A percentile compares a stretch with the other conserved stretches of the same genome.
Conservation (phyloP, 2,888 invertebrate species). For the Agrotis clavis region DNA sequence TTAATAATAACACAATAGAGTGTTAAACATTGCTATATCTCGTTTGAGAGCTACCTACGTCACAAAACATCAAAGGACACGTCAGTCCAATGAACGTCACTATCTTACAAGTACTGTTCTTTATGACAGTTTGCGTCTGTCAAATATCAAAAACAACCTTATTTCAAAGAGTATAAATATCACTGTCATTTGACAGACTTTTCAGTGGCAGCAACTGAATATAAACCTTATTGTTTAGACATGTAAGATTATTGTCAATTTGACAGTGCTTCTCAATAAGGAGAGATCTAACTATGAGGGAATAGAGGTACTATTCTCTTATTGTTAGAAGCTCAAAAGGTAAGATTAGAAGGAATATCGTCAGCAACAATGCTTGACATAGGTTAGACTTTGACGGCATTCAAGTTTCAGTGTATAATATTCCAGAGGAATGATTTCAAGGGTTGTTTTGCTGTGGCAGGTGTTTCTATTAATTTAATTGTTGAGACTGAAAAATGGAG, state of each 20-base stretch:
- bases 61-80: conserved; percentile 43
- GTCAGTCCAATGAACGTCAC: conserved; percentile 55
- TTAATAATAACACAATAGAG: neutral
- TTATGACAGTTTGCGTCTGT: neutral
- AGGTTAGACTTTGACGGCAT: conserved; percentile 30
- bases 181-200: neutral
- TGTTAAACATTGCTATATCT: conserved; percentile 8
- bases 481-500: neutral
- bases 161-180: neutral
- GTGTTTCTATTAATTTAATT: neutral
- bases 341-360: conserved; percentile 43
- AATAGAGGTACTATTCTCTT: neutral
- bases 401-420: neutral
- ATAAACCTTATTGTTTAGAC: neutral
- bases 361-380: conserved; percentile 31
- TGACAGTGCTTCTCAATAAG: neutral
- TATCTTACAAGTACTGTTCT: conserved; percentile 10
- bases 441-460: neutral
- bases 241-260: neutral
- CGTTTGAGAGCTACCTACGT: neutral
- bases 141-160: neutral
- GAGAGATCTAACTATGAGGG: neutral
- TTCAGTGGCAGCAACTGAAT: neutral
- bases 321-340: conserved; percentile 41
- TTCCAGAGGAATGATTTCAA: neutral